Percentiles rank a stretch among this genome's conserved stretches.
Evolutionary conservation across 2,888 invertebrate genomes (phyloP).

Genomic region (Eueremaeus valkanovi): DNA sequence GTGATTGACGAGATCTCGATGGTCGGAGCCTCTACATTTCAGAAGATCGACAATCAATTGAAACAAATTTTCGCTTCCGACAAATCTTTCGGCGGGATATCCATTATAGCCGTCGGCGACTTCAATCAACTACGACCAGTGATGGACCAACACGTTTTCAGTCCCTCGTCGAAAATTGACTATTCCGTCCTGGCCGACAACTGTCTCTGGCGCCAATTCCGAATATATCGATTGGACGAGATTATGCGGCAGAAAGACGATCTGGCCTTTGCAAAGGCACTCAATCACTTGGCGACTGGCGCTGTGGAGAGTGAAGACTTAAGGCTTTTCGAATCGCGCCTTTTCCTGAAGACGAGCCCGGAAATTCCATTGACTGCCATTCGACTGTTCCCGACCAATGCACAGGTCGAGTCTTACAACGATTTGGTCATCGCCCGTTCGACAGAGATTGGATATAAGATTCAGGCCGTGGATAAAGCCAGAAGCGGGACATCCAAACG

Average conservation of each 20-base stretch:
- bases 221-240: constrained; percentile 42
- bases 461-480: not conserved
- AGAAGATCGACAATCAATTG: constrained; percentile 49
- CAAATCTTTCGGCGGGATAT: constrained; percentile 50
- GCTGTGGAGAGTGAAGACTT: constrained; percentile 9
- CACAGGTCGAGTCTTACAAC: not conserved
- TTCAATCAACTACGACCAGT: constrained; percentile 40
- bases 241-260: constrained; percentile 45
- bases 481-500: not conserved
- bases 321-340: not conserved
- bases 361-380: not conserved
- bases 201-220: not conserved
- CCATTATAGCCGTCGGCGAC: constrained; percentile 51
- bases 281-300: constrained; percentile 44
- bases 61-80: constrained; percentile 49
- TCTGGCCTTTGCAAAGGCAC: constrained; percentile 40
- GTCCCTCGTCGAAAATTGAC: not conserved
- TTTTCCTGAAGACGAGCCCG: not conserved
- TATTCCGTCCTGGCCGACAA: not conserved
- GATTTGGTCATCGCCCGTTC: not conserved
- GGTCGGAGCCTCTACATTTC: constrained; percentile 48
- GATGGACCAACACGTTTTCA: constrained; percentile 27
- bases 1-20: constrained; percentile 47
- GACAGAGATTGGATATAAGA: not conserved
- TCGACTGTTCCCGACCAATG: not conserved